phyloP scores from a whole-genome alignment of 1,140 invertebrate species.

The Aplysia californica region DNA sequence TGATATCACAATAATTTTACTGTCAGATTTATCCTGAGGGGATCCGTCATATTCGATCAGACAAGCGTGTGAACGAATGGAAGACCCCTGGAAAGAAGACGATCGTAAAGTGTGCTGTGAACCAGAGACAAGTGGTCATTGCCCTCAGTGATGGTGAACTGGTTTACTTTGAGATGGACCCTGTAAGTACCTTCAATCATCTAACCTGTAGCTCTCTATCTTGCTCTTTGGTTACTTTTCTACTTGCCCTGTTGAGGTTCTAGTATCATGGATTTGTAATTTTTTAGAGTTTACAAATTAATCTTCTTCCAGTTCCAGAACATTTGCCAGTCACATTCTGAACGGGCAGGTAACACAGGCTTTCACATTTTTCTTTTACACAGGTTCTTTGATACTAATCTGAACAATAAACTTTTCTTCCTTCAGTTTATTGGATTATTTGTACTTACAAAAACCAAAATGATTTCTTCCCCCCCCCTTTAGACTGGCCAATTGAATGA shows the following conservation, averaged over 20 bases:
- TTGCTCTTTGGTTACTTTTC: neutral
- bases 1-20: too few species aligned
- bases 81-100: slow-evolving; percentile 97
- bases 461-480: neutral
- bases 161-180: slow-evolving; percentile 99
- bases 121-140: slow-evolving; percentile 96
- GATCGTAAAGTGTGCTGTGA: slow-evolving; percentile 98
- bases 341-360: too few species aligned
- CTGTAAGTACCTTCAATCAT: slow-evolving; percentile 75
- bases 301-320: too few species aligned
- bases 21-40: slow-evolving; percentile 90
- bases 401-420: neutral
- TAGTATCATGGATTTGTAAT: too few species aligned
- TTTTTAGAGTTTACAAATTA: too few species aligned
- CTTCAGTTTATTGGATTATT: neutral
- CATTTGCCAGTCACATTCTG: too few species aligned
- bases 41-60: slow-evolving; percentile 96
- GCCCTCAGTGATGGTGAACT: slow-evolving; percentile 97
- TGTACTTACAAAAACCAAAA: neutral
- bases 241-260: neutral
- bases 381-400: neutral
- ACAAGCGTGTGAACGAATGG: slow-evolving; percentile 99
- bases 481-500: slow-evolving; percentile 98
- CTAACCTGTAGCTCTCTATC: neutral
- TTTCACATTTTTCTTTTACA: too few species aligned